A percentile compares a stretch with the other conserved stretches of the same genome.
Conservation (phyloP, 2,113 vertebrate genomes). For the Hylia prasina region DNA sequence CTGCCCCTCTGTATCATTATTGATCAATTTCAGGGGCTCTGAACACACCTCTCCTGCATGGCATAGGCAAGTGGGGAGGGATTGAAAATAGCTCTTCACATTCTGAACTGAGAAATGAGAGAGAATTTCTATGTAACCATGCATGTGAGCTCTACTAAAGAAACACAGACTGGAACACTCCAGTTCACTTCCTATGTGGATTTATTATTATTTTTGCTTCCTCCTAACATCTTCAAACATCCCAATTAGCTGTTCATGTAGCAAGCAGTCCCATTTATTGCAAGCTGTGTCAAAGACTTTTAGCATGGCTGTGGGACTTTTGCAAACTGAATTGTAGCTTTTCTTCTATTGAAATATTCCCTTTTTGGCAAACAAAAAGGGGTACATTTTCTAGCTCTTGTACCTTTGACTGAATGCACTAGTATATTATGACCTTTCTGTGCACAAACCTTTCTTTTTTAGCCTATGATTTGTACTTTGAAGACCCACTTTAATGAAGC, state of each 20-base stretch:
- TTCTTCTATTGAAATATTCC: not conserved
- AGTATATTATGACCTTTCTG: not conserved
- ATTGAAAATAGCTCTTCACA: not conserved
- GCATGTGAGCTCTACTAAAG: not conserved
- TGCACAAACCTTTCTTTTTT: not conserved
- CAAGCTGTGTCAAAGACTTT: not conserved
- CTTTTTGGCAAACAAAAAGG: not conserved
- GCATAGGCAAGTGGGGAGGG: not conserved
- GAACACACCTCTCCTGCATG: not conserved
- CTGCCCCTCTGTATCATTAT: accelerated
- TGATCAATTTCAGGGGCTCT: not conserved
- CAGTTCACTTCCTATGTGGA: not conserved
- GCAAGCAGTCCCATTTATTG: not conserved
- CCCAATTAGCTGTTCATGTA: not conserved
- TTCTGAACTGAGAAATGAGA: not conserved
- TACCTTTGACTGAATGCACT: not conserved
- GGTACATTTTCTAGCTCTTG: not conserved
- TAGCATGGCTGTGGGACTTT: not conserved
- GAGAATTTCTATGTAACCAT: not conserved
- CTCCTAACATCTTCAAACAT: not conserved
- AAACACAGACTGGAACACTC: not conserved
- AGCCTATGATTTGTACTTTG: not conserved
- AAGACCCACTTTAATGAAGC: not conserved
- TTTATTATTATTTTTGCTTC: not conserved
- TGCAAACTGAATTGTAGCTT: not conserved